Conservation (phyloP, 2,797 vertebrate genomes). For the Lepus oiostolus region DNA sequence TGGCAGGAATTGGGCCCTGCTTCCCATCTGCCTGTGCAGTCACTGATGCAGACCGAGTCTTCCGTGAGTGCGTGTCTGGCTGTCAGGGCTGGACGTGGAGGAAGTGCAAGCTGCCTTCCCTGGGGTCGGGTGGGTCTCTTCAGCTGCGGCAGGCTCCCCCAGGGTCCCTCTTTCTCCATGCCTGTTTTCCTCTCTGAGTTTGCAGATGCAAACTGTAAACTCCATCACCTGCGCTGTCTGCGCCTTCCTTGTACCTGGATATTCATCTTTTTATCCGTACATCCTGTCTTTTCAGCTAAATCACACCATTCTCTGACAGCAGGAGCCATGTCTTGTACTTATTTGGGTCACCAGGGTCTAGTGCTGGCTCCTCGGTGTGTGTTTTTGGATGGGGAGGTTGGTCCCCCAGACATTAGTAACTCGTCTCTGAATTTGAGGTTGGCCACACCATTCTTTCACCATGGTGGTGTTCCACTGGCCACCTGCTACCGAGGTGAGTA, state of each 20-base stretch:
- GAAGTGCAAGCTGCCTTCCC: background rate
- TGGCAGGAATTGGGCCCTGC: background rate
- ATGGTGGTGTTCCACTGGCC: fast-evolving
- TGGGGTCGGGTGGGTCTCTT: background rate
- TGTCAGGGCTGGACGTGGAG: background rate
- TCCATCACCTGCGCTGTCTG: background rate
- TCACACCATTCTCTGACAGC: background rate
- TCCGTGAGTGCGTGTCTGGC: background rate
- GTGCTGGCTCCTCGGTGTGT: fast-evolving
- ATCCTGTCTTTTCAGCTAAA: background rate
- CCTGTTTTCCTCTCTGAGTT: background rate
- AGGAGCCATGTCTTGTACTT: background rate
- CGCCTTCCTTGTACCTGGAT: background rate
- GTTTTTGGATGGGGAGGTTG: background rate
- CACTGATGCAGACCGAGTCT: background rate
- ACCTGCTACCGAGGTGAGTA: background rate
- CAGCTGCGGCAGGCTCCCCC: too few relatives aligned
- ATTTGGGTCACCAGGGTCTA: background rate
- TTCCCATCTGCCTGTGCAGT: background rate
- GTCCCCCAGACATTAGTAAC: background rate
- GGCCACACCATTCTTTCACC: background rate
- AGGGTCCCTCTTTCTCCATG: background rate
- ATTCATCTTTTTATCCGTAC: background rate
- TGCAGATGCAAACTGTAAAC: background rate
- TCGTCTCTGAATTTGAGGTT: background rate